A percentile compares a stretch with the other conserved stretches of the same genome.
Conservation (phyloP, 2,113 vertebrate species). For the Aleadryas rufinucha region DNA sequence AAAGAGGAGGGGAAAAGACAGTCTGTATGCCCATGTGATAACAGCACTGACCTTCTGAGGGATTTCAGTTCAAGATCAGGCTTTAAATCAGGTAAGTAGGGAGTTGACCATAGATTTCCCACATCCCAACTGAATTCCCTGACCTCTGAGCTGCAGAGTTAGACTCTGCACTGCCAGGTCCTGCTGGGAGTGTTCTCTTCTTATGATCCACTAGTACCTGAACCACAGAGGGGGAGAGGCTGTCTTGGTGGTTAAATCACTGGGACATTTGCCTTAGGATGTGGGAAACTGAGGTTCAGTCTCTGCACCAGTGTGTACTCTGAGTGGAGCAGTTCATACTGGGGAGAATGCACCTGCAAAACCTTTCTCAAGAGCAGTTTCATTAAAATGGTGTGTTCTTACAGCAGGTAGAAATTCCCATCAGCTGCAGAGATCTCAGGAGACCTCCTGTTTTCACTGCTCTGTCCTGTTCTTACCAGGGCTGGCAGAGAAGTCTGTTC, state of each 20-base stretch:
- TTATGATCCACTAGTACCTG: background rate
- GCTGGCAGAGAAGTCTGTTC: background rate
- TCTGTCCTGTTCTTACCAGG: background rate
- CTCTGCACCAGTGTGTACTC: background rate
- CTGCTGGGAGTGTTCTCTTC: background rate
- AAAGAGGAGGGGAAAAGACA: conserved; percentile 56
- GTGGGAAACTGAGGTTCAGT: conserved; percentile 56
- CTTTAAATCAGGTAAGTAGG: conserved; percentile 62
- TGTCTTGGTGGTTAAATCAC: background rate
- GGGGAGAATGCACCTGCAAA: background rate
- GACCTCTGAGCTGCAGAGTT: background rate
- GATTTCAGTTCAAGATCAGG: conserved; percentile 57
- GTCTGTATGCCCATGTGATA: conserved; percentile 52
- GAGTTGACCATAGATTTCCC: conserved; percentile 53
- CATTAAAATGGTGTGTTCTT: background rate
- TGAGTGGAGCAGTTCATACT: background rate
- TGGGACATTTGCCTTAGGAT: conserved; percentile 29
- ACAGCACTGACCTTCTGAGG: conserved; percentile 47
- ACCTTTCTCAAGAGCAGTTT: background rate
- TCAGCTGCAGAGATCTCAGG: background rate
- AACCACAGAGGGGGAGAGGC: background rate
- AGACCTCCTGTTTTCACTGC: background rate
- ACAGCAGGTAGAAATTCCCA: background rate
- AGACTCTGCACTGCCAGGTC: background rate
- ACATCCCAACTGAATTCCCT: conserved; percentile 34